Evolutionary conservation across 2,888 invertebrate genomes (phyloP), one percentile per base, ranked within the genome.

Genomic region (Lithophane semibrunnea): DNA sequence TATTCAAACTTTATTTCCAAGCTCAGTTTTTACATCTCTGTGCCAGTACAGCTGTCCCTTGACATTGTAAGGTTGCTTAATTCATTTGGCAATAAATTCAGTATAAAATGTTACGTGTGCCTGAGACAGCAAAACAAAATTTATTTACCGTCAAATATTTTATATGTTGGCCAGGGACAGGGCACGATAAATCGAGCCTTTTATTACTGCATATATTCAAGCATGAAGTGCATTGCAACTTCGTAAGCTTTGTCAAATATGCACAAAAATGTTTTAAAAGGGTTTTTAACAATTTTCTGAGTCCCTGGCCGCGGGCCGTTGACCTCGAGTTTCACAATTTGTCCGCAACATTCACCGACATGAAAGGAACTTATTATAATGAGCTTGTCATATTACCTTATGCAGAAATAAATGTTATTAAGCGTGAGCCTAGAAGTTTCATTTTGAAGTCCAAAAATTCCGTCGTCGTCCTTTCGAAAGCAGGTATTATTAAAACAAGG

Each of bases 311-410:
- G 69, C 47, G 70, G 87, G 87, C 72, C 86, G 85, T 78, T 88
- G 88, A 91, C 90, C 90, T 88, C 85, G 75, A 54, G 77, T 84
- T 90, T 86, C 79, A 87, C 86, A 86, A 88, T 89, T 87, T 88
- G 88, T 84, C 87, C 86, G 88, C 77, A 82, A 77, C 82, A 85
- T 83, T 91, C 83, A 79, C 82, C 77, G 82, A 82, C 80, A 80
- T 87, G 75, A 90, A 88, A 85, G 80, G 81, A 84, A 75, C 75
- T 82, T 85, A 87, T 84, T 85, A 82, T 79, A 85, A 86, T 88
- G 78, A 83, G 82, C 73, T 82, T 75, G 78, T 79, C 65, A 73
- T 84, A 73, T 82, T 72, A 86, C 66, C 73, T 42, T 76, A 73
- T 42, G 73, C 56, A 73, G 29, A 72, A 72, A 58, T 84, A 72